phyloP scores from a whole-genome alignment of 1,140 invertebrate genomes.

The Rhopalosiphum padi region DNA sequence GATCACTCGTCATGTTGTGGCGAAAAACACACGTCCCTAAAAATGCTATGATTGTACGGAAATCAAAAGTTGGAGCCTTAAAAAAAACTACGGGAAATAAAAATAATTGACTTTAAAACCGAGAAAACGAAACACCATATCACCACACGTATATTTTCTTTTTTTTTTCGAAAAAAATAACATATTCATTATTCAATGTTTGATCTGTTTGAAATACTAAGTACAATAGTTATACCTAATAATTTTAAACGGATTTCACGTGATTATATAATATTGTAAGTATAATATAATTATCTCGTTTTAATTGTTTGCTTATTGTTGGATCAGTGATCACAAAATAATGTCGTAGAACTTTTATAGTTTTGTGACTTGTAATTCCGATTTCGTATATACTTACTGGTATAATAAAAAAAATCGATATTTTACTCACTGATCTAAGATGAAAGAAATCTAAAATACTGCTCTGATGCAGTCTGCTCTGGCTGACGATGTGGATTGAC shows the following conservation, averaged over 20 bases:
- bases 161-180: neutral
- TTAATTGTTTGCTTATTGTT: too few species aligned
- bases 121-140: neutral
- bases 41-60: neutral
- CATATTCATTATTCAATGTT: neutral
- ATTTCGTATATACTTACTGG: neutral
- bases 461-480: conserved; percentile 20
- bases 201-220: neutral
- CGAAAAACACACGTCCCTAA: neutral
- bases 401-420: neutral
- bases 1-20: neutral
- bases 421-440: conserved; percentile 8
- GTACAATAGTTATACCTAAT: too few species aligned
- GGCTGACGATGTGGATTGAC: neutral
- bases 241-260: neutral
- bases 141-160: neutral
- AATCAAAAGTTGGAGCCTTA: neutral
- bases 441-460: neutral
- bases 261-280: neutral
- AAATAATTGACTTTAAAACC: neutral
- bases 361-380: neutral
- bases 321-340: too few species aligned
- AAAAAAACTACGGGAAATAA: neutral
- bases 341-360: neutral
- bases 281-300: neutral